Base-by-base conservation (phyloP, 2,888 invertebrate species). In the Tetramorium bicarinatum region DNA sequence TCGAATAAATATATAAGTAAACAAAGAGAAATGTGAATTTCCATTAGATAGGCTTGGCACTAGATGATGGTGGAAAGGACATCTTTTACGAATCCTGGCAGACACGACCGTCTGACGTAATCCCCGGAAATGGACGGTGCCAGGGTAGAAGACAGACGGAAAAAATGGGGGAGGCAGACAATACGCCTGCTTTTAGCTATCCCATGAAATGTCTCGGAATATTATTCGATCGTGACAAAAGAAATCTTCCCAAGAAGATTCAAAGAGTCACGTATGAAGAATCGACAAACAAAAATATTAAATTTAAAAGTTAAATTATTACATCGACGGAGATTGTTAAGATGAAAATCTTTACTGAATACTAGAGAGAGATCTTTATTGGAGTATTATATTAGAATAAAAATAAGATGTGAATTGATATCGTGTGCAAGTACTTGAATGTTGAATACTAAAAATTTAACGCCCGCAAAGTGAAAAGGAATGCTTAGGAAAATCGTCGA, bases 11-110 rank as follows among this genome's bases (percentile, higher is more conserved):
- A 56, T 56, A 56, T n/a, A 71, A 18, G 44, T 34, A 59, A 79
- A 59, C 18, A 59, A 74, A 44, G 25, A 56, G 4, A 72, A 49
- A 49, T 29, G 56, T 41, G 44, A 56, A 15, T 79, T 90, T 89
- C 81, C 82, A 69, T 67, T 79, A 86, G 86, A 90, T 89, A 90
- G 82, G 81, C 77, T 90, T 52, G 79, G 69, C 79, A 74, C 34
- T 44, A 49, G 54, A 29, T 7, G 21, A 69, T 64, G 84, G 84
- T 52, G 84, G 38, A 76, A 59, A 74, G 72, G 84, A 85, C 90
- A 82, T 83, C 88, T 82, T 34, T 90, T 80, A 82, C 87, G 90
- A 85, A 89, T 83, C 87, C 81, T 83, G 88, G 89, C 90, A 90
- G 88, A 74, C 88, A 64, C 84, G 79, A 80, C 84, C 38, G 77